phyloP scores from a whole-genome alignment of 2,113 vertebrate species.

The Notothenia coriiceps region DNA sequence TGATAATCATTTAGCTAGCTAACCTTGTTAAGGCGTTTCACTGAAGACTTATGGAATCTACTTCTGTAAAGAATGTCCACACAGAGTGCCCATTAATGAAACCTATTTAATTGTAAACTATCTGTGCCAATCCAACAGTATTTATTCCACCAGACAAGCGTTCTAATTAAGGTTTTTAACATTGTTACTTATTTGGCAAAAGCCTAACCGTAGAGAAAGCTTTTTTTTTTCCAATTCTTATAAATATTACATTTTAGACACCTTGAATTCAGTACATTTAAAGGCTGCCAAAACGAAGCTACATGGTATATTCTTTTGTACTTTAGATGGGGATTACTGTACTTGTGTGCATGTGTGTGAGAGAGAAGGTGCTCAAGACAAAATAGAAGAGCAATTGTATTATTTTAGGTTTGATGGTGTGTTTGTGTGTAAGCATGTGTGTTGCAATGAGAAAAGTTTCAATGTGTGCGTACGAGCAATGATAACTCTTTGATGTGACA shows the following conservation, averaged over 20 bases:
- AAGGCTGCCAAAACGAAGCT: neutral
- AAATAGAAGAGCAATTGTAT: neutral
- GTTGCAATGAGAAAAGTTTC: neutral
- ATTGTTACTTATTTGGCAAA: conserved; percentile 7
- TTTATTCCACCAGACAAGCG: conserved; percentile 6
- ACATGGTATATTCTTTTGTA: neutral
- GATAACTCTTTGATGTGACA: conserved; percentile 46
- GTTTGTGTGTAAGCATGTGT: neutral
- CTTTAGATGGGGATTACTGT: neutral
- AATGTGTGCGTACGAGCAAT: neutral
- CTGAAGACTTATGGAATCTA: neutral
- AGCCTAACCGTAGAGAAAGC: neutral
- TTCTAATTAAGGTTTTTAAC: neutral
- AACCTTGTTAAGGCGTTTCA: neutral
- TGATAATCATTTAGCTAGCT: neutral
- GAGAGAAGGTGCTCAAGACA: neutral
- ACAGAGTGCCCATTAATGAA: neutral
- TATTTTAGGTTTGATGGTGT: neutral
- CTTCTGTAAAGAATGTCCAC: neutral
- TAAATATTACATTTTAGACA: neutral
- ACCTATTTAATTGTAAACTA: neutral
- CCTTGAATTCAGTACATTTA: neutral
- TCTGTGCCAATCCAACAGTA: neutral
- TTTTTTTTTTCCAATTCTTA: neutral
- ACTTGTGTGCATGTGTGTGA: neutral